Evolutionary conservation across 1,140 invertebrate genomes (phyloP).

Genomic region (Matsumurasca onukii): DNA sequence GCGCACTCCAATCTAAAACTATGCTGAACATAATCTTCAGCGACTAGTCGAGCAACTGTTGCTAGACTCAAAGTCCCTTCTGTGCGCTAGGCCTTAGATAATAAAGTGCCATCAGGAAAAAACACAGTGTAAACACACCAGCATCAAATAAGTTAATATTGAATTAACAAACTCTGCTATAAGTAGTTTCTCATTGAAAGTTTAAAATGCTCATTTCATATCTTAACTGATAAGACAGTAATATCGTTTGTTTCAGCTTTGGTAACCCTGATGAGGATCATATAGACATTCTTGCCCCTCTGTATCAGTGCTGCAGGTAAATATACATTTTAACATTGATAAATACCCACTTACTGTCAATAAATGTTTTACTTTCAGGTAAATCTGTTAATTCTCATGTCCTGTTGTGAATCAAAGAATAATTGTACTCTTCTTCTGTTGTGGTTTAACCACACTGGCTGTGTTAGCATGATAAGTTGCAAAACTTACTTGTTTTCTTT

Average conservation of each 20-base stretch:
- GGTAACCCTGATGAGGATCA: conserved; percentile 84
- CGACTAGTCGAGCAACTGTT: too few species aligned
- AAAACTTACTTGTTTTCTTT: too few species aligned
- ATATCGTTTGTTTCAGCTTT: conserved; percentile 55
- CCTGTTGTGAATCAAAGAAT: background rate
- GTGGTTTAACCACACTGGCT: too few species aligned
- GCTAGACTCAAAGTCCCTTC: background rate
- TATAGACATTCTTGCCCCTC: conserved; percentile 81
- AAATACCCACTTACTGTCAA: background rate
- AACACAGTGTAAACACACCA: background rate
- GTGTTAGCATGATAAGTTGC: too few species aligned
- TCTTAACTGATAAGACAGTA: background rate
- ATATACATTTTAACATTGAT: conserved; percentile 45
- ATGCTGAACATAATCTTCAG: too few species aligned
- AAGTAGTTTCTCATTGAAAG: background rate
- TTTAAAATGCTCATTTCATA: background rate
- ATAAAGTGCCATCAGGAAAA: background rate
- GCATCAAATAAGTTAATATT: background rate
- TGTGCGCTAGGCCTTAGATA: background rate
- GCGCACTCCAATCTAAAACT: too few species aligned
- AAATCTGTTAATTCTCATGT: too few species aligned
- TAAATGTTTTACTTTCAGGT: background rate
- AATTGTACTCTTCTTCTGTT: too few species aligned
- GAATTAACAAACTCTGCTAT: background rate
- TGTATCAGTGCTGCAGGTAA: conserved; percentile 90